Conservation (phyloP, 30 jellyfish, hydroid and myxozoan species). For the Pseudorhiza aurosa region DNA sequence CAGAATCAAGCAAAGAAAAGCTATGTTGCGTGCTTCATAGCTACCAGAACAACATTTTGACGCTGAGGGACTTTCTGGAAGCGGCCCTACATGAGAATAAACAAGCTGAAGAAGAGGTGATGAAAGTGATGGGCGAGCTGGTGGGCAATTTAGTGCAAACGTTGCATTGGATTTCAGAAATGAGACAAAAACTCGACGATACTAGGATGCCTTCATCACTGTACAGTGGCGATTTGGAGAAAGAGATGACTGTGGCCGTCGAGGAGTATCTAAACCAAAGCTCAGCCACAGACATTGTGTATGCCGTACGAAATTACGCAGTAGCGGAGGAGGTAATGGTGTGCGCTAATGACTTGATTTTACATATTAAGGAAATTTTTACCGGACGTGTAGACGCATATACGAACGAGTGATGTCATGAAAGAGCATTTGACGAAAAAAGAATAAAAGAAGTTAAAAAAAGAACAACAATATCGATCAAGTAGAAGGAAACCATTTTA, state of each 20-base stretch:
- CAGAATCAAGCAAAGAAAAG: not conserved
- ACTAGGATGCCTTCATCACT: not conserved
- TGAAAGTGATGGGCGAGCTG: not conserved
- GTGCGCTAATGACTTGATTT: not conserved
- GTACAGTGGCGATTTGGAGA: not conserved
- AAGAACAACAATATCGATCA: too few species aligned
- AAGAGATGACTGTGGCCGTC: not conserved
- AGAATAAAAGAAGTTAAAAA: too few species aligned
- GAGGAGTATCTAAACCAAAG: not conserved
- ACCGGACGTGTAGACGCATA: too few species aligned
- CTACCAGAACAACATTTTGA: not conserved
- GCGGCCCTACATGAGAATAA: not conserved
- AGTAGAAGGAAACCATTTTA: too few species aligned
- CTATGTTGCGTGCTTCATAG: not conserved
- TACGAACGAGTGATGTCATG: too few species aligned
- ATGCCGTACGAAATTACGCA: conserved; percentile 12
- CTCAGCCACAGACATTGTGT: not conserved
- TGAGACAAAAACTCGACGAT: not conserved
- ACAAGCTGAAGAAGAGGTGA: not conserved
- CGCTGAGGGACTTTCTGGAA: conserved; percentile 7
- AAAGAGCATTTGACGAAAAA: too few species aligned
- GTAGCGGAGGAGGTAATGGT: not conserved
- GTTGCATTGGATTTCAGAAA: not conserved
- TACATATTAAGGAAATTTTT: too few species aligned
- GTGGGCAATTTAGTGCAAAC: not conserved